Base-by-base conservation (phyloP, 2,888 invertebrate species). In the Cenopis cana region DNA sequence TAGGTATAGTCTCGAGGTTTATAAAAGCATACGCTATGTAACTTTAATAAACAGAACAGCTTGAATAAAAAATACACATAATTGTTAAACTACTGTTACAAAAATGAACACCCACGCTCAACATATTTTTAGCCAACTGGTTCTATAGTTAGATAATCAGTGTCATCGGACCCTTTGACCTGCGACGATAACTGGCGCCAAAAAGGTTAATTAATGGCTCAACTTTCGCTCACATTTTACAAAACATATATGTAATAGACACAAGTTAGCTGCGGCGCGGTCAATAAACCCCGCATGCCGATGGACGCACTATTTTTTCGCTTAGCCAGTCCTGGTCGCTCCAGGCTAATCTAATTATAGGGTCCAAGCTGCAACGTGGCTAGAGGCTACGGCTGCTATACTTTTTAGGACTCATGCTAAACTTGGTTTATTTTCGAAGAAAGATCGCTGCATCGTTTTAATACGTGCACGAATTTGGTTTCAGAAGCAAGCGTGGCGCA, bases 311-410 rank as follows among this genome's bases (percentile, higher is more conserved):
- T 84, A 85, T 87, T 89, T 91, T 89, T 90, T 91, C 87, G 86
- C 88, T 86, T 85, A 87, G 88, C 89, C 81, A 82, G 86, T 87
- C 83, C 82, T 80, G 81, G 77, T 82, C 77, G 82, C 82, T 85
- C 84, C 79, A 82, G 79, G 82, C 86, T 88, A 85, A 89, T 90
- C 90, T 91, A 91, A 90, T 89, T 89, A 91, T 91, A 91, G 89
- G 86, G 82, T 29, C 83, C 81, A 82, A 78, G 83, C 85, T 81
- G 82, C 81, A 78, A 79, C 65, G 24, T 71, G 71, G 20, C 33
- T 50, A 20, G 46, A 49, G 59, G 65, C 65, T 54, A 36, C 36
- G 36, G 33, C 17, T 11, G 17, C 18, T 11, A 64, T 54, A 18
- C 20, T 52, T 52, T 64, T 59, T 52, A 12, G 20, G 54, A 52